Base-by-base conservation (phyloP, 2,888 invertebrate species). In the Ommatoiulus sabulosus region DNA sequence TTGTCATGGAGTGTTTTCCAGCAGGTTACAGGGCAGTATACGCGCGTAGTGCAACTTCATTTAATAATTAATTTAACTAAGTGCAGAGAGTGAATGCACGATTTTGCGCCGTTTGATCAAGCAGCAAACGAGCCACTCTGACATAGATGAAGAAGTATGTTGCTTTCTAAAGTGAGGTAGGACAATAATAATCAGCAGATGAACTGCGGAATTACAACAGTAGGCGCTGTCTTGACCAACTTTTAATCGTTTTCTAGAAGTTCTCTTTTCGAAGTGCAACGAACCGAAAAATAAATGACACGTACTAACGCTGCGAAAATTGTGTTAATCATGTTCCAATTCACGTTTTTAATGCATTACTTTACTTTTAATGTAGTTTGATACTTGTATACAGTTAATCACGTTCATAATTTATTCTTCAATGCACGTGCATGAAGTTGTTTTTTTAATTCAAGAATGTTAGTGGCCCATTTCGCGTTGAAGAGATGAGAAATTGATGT, bases 1-100 rank as follows among this genome's bases (percentile, higher is more conserved):
- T 80, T 80, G 80, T 80, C 80, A 80, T 80, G 80, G 3, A 35
- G 35, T 80, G 80, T 80, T 80, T 80, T 80, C 80, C 35, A 80
- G 35, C 2, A 10, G 80, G 15, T 80, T 80, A 24, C 24, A 24
- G 63, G 24, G 72, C 4, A 24, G 20, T 72, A n/a, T n/a, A 8
- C 24, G 12, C 12, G 12, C 12, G 80, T 80, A 35, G 24, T 12
- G 12, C 35, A 80, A 80, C 24, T 80, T 80, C 80, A 80, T 80
- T 80, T 80, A 80, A 80, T 80, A 80, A 80, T 80, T 80, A 80
- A 80, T 80, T 80, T 35, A 80, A 80, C 80, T 80, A 80, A 80
- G 80, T 80, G 80, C 80, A 80, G 35, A 80, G 80, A 80, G 80
- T 80, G 80, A 80, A 80, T 80, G 35, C 24, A 80, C 80, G 80